phyloP scores from a whole-genome alignment of 2,113 vertebrate genomes.

The Ciconia stormi region DNA sequence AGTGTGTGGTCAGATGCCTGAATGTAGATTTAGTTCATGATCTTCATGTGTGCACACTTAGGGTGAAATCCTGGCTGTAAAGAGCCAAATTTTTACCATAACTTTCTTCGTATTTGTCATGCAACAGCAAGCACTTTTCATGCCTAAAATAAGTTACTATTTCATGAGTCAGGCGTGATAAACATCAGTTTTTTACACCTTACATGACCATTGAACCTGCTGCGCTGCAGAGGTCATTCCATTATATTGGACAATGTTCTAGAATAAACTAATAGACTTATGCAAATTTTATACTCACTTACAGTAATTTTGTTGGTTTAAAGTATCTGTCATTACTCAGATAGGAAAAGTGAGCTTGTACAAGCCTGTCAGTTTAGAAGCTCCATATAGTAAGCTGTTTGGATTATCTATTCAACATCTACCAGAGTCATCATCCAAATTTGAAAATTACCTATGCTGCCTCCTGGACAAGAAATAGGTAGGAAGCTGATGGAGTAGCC shows the following conservation, averaged over 20 bases:
- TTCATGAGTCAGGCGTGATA: background rate
- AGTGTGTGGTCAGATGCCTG: background rate
- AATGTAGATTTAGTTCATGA: background rate
- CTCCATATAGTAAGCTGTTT: background rate
- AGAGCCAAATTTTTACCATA: background rate
- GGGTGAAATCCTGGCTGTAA: background rate
- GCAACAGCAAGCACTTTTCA: background rate
- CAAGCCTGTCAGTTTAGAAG: background rate
- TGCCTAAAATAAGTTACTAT: background rate
- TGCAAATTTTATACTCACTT: background rate
- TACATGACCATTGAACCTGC: background rate
- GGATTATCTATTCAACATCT: background rate
- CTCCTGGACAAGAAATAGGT: background rate
- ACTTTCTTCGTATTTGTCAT: background rate
- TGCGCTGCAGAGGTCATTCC: background rate
- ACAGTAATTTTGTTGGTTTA: background rate
- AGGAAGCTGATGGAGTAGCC: background rate
- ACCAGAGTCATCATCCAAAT: background rate
- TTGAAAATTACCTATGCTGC: background rate
- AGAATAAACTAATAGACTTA: background rate
- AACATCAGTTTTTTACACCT: background rate
- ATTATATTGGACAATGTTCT: background rate
- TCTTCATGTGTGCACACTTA: background rate
- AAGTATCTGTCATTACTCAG: background rate
- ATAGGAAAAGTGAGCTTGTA: background rate